A percentile compares a stretch with the other conserved stretches of the same genome.
Evolutionary conservation across 37 sponge, comb jelly and placozoan genomes (phyloP).

Genomic region (Agelas oroides): DNA sequence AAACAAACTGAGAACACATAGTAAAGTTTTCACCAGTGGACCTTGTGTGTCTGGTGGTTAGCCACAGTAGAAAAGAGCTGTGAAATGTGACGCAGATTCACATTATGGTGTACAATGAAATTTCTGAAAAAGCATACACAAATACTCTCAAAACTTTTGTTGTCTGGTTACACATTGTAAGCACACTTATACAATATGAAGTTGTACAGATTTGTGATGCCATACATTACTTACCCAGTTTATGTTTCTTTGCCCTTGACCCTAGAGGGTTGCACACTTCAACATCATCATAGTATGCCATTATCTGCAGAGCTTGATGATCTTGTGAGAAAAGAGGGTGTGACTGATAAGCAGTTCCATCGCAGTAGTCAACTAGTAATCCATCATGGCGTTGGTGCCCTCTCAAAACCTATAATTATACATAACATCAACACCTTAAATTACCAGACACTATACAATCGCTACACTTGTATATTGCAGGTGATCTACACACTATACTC

Average conservation of each 20-base stretch:
- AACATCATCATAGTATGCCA: slow-evolving; percentile 19
- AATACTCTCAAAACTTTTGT: no score
- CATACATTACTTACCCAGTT: slow-evolving; percentile 14
- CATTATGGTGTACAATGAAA: no score
- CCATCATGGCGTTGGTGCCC: slow-evolving; percentile 29
- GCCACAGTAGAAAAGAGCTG: slow-evolving; percentile 7
- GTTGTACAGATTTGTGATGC: no score
- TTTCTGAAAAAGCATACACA: no score
- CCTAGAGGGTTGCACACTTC: slow-evolving; percentile 30
- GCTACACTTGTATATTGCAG: no score
- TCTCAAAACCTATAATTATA: slow-evolving; percentile 16
- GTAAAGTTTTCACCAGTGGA: no score
- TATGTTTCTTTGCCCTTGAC: slow-evolving; percentile 29
- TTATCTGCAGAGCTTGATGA: slow-evolving; percentile 6
- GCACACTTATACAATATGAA: not conserved
- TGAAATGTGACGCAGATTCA: not conserved
- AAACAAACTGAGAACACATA: slow-evolving; percentile 14
- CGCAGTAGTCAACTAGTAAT: slow-evolving; percentile 26
- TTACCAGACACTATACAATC: no score
- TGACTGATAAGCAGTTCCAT: slow-evolving; percentile 19
- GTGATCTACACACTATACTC: no score
- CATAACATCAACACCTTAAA: no score
- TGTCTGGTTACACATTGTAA: no score
- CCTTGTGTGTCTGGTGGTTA: no score
- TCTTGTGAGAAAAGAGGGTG: not conserved